phyloP scores from a whole-genome alignment of 2,797 vertebrate species.

The Sebastes nivosus region DNA sequence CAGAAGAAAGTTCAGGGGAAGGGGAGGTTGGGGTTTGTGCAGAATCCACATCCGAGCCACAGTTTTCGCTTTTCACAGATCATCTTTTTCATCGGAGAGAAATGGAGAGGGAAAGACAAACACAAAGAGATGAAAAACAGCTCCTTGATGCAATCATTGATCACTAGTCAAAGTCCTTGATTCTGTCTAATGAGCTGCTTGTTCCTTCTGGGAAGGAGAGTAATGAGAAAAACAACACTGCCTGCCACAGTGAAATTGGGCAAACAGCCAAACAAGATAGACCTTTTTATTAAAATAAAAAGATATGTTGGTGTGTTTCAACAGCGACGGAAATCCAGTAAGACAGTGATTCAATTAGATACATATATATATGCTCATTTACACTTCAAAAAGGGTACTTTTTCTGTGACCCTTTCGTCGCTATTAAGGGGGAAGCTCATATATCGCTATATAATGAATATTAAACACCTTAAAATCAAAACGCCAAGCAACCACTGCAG shows the following conservation, averaged over 20 bases:
- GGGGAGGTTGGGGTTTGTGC: neutral
- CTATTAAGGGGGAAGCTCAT: neutral
- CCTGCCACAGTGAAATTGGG: conserved; percentile 15
- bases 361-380: neutral
- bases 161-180: conserved; percentile 61
- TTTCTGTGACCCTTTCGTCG: neutral
- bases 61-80: neutral
- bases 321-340: neutral
- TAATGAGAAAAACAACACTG: conserved; percentile 53
- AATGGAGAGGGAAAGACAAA: conserved; percentile 16
- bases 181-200: conserved; percentile 67
- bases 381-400: neutral
- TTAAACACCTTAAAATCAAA: conserved; percentile 16
- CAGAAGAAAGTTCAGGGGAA: neutral
- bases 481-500: neutral
- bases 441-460: conserved; percentile 12
- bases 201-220: conserved; percentile 53
- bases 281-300: neutral
- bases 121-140: conserved; percentile 40
- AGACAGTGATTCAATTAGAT: conserved; percentile 13
- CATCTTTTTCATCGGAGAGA: conserved; percentile 23
- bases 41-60: neutral
- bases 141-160: conserved; percentile 59
- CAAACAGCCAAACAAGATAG: conserved; percentile 19
- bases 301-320: neutral